Evolutionary conservation across 2,797 vertebrate genomes (phyloP), one percentile per base, ranked within the genome.

Genomic region (Helarctos malayanus): DNA sequence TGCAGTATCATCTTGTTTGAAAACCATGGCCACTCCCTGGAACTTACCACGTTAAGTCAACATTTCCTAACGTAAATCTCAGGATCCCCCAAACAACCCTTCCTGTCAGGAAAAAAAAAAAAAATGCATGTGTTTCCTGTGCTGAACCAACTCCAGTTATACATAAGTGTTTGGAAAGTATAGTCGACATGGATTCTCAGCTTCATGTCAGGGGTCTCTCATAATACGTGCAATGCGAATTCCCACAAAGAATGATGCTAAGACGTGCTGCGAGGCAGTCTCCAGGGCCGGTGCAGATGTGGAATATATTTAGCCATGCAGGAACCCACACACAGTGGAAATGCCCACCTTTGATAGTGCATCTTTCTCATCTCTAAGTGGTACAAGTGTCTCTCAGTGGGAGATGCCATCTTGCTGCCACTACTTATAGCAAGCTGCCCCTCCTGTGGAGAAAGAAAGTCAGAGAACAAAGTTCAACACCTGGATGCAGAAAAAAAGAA

Each of bases 391-490:
- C 94, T 95, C 89, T 94, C 93, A 2, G 68, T 79, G 79, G 91
- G 95, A 98, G 76, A 89, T 73, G 56, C 45, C 87, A 92, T 94
- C 95, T 96, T 89, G 52, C 68, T 69, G 81, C 25, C 78, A 73
- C 45, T 59, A 19, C 11, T 86, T 73, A 89, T 9, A 86, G 54
- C 95, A 89, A 52, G 38, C 45, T 29, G 15, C 35, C 15, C 52
- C 73, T 96, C 95, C 95, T 92, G n/a, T 19, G 41, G 91, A 95
- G 95, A 95, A n/a, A 82, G 63, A 85, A 63, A 68, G 61, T 41
- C 54, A 1, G 14, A 94, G 89, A 96, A 91, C 63, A 76, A 69
- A 94, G 98, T 95, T 98, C 91, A 92, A 95, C 94, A 97, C 92
- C 95, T 97, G 94, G 85, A 95, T 93, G 1, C 27, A 90, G 0